Base-by-base conservation (phyloP, 2,113 vertebrate species). In the Mobula birostris region DNA sequence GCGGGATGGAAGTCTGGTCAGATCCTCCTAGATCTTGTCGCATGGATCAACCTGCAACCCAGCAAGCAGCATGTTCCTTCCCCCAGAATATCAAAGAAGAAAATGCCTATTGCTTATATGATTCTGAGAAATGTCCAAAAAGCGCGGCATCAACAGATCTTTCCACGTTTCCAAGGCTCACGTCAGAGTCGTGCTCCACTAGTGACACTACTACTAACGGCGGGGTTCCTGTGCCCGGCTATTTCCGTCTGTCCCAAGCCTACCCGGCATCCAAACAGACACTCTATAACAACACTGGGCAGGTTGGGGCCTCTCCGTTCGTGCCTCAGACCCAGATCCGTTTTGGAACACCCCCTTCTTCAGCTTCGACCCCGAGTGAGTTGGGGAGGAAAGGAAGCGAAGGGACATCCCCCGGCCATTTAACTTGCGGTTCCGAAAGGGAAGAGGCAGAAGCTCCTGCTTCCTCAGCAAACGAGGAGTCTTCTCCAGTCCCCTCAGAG, bases 241-340 rank as follows among this genome's bases (percentile, higher is more conserved):
- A 99, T 96, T 99, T 99, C 97, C 98, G 98, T 96, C 96, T 99
- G 85, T 99, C 98, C 94, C 99, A 99, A 97, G 97, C 99, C 32
- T 99, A 99, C 95, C 97, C 98, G 94, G 97, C 98, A 94, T 96
- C 98, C 95, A 98, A 98, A 97, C 97, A 96, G 95, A 94, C 94
- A 74, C 91, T 76, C 74, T 93, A 93, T 74, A 98, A 98, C 96
- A 96, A 97, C 94, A 95, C 97, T 87, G 96, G 95, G 94, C 97
- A 97, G 91, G 96, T 97, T 78, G 97, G 96, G 95, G 96, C 97
- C 94, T 95, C 97, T 94, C 97, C 97, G 36, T 98, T 98, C 95
- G 95, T 97, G 56, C 95, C 97, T 94, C 98, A 98, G 94, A 96
- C 97, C 95, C 96, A 97, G 2, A 96, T 96, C 82, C 97, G 98